phyloP scores from a whole-genome alignment of 2,113 vertebrate genomes.

The Vanacampus margaritifer region DNA sequence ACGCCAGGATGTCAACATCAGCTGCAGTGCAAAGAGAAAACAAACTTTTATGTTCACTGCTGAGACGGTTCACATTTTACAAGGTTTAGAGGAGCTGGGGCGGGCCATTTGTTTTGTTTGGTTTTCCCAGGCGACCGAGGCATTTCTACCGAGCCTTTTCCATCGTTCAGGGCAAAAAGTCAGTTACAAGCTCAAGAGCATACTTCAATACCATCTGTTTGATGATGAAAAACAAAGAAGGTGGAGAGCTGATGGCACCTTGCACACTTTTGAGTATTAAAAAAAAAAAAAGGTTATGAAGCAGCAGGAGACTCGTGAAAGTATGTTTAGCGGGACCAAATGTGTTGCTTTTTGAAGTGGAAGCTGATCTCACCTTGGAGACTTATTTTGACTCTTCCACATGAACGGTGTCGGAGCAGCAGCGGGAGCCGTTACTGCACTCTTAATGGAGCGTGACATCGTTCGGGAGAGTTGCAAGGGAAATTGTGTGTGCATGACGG shows the following conservation, averaged over 20 bases:
- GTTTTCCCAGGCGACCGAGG: conserved; percentile 27
- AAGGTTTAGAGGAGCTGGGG: conserved; percentile 17
- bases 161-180: background rate
- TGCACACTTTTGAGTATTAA: conserved; percentile 38
- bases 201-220: background rate
- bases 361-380: conserved; percentile 25
- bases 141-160: background rate
- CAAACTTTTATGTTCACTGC: conserved; percentile 46
- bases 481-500: background rate
- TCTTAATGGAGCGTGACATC: conserved; percentile 11
- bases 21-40: conserved; percentile 49
- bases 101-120: conserved; percentile 29
- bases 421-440: conserved; percentile 7
- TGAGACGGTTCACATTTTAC: conserved; percentile 34
- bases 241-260: conserved; percentile 11
- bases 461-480: conserved; percentile 10
- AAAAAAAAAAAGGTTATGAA: conserved; percentile 58
- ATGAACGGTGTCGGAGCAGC: conserved; percentile 6
- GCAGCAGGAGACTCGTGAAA: conserved; percentile 60
- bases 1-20: conserved; percentile 51
- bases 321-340: conserved; percentile 46
- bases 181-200: background rate
- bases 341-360: conserved; percentile 32
- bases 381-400: conserved; percentile 25
- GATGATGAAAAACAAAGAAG: background rate